Evolutionary conservation across 1,140 invertebrate genomes (phyloP).

Genomic region (Drosophila repletoides): DNA sequence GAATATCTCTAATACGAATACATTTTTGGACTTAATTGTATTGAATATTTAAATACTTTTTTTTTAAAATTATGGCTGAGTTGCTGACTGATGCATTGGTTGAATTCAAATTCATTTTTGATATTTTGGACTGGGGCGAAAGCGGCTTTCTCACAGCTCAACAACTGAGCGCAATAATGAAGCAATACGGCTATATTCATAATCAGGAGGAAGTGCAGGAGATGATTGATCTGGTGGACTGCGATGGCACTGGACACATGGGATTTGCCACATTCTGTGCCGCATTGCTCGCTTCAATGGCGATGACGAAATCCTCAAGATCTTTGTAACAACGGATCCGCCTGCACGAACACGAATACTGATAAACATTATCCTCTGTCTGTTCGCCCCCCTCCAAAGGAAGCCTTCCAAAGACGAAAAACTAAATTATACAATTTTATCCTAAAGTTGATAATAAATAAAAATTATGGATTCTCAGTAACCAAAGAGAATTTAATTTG

Average conservation of each 20-base stretch:
- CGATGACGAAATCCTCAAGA: not conserved
- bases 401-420: too few relatives aligned
- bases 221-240: not conserved
- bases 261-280: conserved; percentile 11
- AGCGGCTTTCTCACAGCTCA: not conserved
- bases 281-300: not conserved
- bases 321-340: not conserved
- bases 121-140: not conserved
- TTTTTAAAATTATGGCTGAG: not conserved
- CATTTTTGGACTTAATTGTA: too few relatives aligned
- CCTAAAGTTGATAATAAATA: too few relatives aligned
- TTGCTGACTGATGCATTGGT: not conserved
- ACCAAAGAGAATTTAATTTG: too few relatives aligned
- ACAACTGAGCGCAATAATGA: not conserved
- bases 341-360: not conserved
- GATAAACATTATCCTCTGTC: not conserved
- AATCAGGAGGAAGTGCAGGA: not conserved
- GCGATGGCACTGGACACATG: not conserved
- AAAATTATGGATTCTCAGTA: too few relatives aligned
- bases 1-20: too few relatives aligned
- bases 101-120: conserved; percentile 5
- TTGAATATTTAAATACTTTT: too few relatives aligned
- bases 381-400: not conserved
- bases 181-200: conserved; percentile 3
- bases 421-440: too few relatives aligned